Evolutionary conservation across 2,888 invertebrate species (phyloP).

Genomic region (Prenolepis imparis): DNA sequence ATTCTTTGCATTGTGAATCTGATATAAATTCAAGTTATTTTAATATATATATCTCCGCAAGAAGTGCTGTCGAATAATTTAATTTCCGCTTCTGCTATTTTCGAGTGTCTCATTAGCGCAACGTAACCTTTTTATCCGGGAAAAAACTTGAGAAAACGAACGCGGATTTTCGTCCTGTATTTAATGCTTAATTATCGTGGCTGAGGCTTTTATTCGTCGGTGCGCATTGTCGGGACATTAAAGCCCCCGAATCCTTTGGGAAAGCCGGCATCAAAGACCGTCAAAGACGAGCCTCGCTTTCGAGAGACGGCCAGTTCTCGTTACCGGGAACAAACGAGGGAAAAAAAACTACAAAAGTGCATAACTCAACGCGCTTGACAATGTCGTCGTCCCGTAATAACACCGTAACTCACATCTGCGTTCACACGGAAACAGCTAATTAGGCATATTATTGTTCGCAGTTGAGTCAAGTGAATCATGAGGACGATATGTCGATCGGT

Average conservation of each 20-base stretch:
- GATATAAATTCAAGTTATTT: neutral
- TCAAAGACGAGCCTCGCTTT: neutral
- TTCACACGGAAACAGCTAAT: constrained; percentile 35
- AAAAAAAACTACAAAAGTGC: neutral
- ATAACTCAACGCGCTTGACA: constrained; percentile 2
- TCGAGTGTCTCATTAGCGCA: constrained; percentile 10
- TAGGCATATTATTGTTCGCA: constrained; percentile 13
- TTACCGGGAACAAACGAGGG: neutral
- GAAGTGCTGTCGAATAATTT: constrained; percentile 1
- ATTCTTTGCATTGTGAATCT: neutral
- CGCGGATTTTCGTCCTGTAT: neutral
- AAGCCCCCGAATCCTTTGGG: constrained; percentile 5
- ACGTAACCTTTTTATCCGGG: neutral
- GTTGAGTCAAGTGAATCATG: constrained; percentile 39
- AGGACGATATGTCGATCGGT: constrained; percentile 11
- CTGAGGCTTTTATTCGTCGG: constrained; percentile 18
- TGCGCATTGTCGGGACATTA: constrained; percentile 18
- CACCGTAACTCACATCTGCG: neutral
- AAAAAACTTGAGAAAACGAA: neutral
- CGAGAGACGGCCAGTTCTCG: neutral
- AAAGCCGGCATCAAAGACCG: constrained; percentile 40
- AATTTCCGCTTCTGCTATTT: constrained; percentile 22
- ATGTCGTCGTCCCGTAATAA: constrained; percentile 20
- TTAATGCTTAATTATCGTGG: constrained; percentile 38
- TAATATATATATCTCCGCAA: constrained; percentile 9